Conservation (phyloP, 2,888 invertebrate genomes). For the Merodon equestris region DNA sequence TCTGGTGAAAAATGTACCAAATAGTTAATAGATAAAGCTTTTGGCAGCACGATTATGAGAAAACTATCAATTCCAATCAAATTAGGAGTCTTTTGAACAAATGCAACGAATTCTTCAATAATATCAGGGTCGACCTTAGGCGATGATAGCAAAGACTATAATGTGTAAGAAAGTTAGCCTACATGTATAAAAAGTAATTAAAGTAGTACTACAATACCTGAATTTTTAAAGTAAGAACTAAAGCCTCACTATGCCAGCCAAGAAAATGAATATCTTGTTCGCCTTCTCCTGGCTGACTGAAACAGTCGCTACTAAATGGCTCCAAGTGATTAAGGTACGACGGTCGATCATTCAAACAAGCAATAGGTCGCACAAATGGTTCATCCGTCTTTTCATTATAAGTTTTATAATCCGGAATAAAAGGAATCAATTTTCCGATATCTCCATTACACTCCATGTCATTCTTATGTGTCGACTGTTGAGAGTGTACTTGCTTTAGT, state of each 20-base stretch:
- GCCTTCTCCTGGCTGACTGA: conserved; percentile 75
- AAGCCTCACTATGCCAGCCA: conserved; percentile 76
- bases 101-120: conserved; percentile 82
- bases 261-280: conserved; percentile 75
- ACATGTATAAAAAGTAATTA: neutral
- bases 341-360: conserved; percentile 75
- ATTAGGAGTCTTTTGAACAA: conserved; percentile 81
- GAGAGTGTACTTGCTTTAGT: conserved; percentile 52
- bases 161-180: too few species aligned
- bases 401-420: conserved; percentile 76
- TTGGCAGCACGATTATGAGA: conserved; percentile 79
- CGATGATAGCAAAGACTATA: conserved; percentile 80
- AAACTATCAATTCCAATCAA: conserved; percentile 81
- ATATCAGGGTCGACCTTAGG: conserved; percentile 78
- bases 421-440: conserved; percentile 72
- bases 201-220: conserved; percentile 71
- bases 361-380: conserved; percentile 75
- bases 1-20: conserved; percentile 82
- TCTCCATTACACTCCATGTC: conserved; percentile 55
- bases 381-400: conserved; percentile 72
- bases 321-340: conserved; percentile 77
- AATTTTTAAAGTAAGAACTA: conserved; percentile 75
- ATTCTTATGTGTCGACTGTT: conserved; percentile 52
- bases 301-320: conserved; percentile 75
- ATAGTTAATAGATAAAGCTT: conserved; percentile 80